Evolutionary conservation across 1,140 invertebrate genomes (phyloP), one percentile per base, ranked within the genome.

Genomic region (Uloborus diversus): DNA sequence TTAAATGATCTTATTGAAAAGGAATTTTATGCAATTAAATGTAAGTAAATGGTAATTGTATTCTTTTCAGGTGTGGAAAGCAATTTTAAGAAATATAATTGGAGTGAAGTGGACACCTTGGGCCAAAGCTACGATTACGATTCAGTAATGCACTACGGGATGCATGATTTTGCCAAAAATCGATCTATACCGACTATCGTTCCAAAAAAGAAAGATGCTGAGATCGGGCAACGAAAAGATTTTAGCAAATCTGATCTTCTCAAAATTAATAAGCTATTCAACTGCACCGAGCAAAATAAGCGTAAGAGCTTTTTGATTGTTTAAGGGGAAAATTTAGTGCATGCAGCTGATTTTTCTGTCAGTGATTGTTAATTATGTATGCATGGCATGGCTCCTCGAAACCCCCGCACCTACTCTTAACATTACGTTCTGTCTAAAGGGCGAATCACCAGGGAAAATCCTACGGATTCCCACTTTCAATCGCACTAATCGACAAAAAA

Each of bases 201-300:
- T 13, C n/a, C 65, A 17, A 68, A 17, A 23, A 3, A 76, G 51
- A 17, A 79, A 80, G 79, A 59, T 17, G 57, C 35, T 13, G 35
- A 11, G 13, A 88, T 89, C 69, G 88, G 88, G 14, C 88, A 89
- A 79, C 81, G 88, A 42, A 81, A 82, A 25, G 85, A 85, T 7
- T 85, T 89, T 64, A 88, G 87, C 71, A 80, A 84, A 0, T 85
- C 84, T 23, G 88, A 89, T 82, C 75, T 89, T 17, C 56, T 80
- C 7, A 89, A 90, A 73, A 85, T 89, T 57, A 87, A 88, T 80
- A 86, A 85, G 47, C 83, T 89, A 25, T 89, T 90, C 82, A 84
- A 86, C 84, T 61, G 85, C n/a, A n/a, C n/a, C n/a, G n/a, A n/a
- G n/a, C n/a, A n/a, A n/a, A n/a, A n/a, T n/a, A n/a, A n/a, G n/a